These are phyloP conservation scores for Coptodon bakossiorum DNA, from an alignment of 2,113 vertebrate species.

Conservation along the genomic window DNA sequence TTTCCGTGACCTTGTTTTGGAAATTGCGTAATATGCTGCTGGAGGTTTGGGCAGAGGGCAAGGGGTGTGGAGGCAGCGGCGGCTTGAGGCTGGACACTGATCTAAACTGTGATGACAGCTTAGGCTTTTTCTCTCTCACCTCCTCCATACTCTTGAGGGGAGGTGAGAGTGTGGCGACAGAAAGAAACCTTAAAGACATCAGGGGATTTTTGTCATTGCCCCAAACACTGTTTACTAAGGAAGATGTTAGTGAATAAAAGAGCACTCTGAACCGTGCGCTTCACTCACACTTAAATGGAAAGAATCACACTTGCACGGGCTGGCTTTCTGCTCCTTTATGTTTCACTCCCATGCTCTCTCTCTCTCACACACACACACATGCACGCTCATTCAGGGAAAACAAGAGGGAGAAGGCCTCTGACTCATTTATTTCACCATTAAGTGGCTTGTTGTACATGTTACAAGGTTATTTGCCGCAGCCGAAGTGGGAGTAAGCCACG, in stretches of 20 bases:
- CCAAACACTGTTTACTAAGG: neutral
- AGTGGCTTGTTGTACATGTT: conserved; percentile 21
- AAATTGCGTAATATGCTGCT: conserved; percentile 43
- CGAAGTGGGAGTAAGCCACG: conserved; percentile 15
- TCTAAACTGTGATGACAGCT: conserved; percentile 62
- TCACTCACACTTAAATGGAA: conserved; percentile 12
- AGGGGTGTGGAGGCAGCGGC: conserved; percentile 2
- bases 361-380: neutral
- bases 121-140: conserved; percentile 51
- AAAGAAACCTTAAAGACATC: conserved; percentile 31
- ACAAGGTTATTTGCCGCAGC: conserved; percentile 19
- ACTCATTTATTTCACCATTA: conserved; percentile 48
- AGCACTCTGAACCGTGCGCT: conserved; percentile 1
- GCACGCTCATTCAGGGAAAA: neutral
- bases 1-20: conserved; percentile 36
- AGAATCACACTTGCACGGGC: neutral
- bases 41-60: conserved; percentile 40
- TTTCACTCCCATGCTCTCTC: neutral
- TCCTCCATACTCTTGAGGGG: conserved; percentile 33
- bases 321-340: neutral
- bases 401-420: neutral
- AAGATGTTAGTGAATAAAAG: conserved; percentile 1
- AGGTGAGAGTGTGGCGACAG: conserved; percentile 37
- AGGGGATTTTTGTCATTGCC: conserved; percentile 6
- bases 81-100: conserved; percentile 36